phyloP scores from a whole-genome alignment of 64 coral and sea anemone genomes.

The Stylophora pistillata region DNA sequence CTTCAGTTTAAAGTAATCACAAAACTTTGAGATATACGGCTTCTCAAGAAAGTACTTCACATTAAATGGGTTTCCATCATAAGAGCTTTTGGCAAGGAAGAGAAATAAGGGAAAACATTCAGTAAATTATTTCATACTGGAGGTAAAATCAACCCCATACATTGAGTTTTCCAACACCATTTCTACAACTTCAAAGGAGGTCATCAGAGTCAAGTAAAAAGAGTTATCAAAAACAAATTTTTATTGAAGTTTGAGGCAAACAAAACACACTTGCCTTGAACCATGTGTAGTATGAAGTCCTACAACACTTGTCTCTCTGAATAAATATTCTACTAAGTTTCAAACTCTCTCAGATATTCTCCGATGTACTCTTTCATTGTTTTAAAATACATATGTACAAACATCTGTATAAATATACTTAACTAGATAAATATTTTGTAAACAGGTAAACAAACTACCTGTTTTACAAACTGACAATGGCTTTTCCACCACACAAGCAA shows the following conservation, averaged over 20 bases:
- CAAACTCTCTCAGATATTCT: slow-evolving; percentile 68
- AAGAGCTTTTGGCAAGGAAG: too few species aligned
- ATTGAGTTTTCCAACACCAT: too few species aligned
- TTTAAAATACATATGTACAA: slow-evolving; percentile 99
- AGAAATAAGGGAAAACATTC: too few species aligned
- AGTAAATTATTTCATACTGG: too few species aligned
- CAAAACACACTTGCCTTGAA: slow-evolving; percentile 72
- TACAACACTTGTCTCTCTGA: slow-evolving; percentile 65
- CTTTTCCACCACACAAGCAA: too few species aligned
- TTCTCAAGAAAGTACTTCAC: too few species aligned
- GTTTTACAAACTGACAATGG: neutral
- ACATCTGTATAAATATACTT: slow-evolving; percentile 98
- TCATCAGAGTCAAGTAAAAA: neutral
- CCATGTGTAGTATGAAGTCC: slow-evolving; percentile 37
- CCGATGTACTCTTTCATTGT: slow-evolving; percentile 63
- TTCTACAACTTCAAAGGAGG: neutral
- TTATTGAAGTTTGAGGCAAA: slow-evolving; percentile 69
- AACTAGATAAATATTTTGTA: slow-evolving; percentile 93
- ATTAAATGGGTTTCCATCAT: too few species aligned
- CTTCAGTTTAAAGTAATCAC: too few species aligned
- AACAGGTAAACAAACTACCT: slow-evolving; percentile 63
- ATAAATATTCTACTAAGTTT: slow-evolving; percentile 87
- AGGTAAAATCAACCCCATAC: too few species aligned
- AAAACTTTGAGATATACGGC: too few species aligned
- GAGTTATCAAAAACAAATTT: slow-evolving; percentile 27